Conservation (phyloP, 2,888 invertebrate genomes). For the Nebria salina region DNA sequence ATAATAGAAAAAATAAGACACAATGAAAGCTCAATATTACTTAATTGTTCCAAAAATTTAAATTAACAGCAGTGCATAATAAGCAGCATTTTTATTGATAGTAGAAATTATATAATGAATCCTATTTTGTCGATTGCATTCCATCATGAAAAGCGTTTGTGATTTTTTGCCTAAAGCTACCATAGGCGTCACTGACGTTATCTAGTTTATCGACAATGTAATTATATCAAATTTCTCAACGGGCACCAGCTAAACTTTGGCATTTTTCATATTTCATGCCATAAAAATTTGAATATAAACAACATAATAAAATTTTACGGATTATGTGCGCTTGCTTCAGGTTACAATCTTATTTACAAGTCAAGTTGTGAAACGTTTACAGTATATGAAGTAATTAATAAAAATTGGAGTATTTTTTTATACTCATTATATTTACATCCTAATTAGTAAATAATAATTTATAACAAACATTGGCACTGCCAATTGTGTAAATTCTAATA, state of each 20-base stretch:
- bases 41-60: no score
- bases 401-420: neutral
- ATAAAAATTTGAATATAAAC: slow-evolving; percentile 33
- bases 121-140: neutral
- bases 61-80: neutral
- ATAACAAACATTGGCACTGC: no score
- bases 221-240: neutral
- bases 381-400: neutral
- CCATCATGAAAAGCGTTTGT: neutral
- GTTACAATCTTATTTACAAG: neutral
- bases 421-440: neutral
- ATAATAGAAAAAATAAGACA: no score
- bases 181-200: neutral
- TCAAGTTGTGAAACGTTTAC: slow-evolving; percentile 21
- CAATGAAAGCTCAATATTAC: no score
- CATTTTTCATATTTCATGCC: slow-evolving; percentile 15
- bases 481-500: no score
- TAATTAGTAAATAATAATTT: neutral
- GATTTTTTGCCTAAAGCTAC: neutral
- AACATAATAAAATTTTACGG: slow-evolving; percentile 33
- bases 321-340: slow-evolving; percentile 21
- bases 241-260: slow-evolving; percentile 10
- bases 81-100: neutral
- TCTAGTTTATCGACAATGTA: slow-evolving; percentile 30
- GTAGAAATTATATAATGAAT: neutral